A percentile compares a stretch with the other conserved stretches of the same genome.
Conservation (phyloP, 2,888 invertebrate genomes). For the Drosophila demipolita region DNA sequence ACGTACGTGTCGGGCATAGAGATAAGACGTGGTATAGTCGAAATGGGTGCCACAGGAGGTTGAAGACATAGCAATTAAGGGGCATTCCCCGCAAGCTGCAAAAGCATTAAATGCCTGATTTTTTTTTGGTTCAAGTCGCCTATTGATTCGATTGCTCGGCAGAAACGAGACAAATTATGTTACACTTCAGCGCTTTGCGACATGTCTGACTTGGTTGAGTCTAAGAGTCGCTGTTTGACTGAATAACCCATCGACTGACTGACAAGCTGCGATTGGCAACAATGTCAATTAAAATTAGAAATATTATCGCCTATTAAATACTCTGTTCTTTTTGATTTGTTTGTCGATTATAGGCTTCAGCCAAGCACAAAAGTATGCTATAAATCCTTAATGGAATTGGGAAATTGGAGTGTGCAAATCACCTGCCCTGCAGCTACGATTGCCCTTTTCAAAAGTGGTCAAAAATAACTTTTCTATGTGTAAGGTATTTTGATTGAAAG, state of each 20-base stretch:
- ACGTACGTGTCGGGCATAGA: slow-evolving; percentile 62
- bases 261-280: slow-evolving; percentile 50
- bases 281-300: slow-evolving; percentile 2
- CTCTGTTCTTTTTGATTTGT: background rate
- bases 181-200: slow-evolving; percentile 66
- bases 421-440: background rate
- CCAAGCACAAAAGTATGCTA: slow-evolving; percentile 2
- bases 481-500: background rate
- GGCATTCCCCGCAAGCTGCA: slow-evolving; percentile 44
- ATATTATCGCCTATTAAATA: slow-evolving; percentile 8
- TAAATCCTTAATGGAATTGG: background rate
- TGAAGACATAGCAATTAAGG: slow-evolving; percentile 61
- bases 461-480: background rate
- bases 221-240: slow-evolving; percentile 25
- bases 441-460: background rate
- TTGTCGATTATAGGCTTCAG: background rate
- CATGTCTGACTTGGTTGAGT: slow-evolving; percentile 65
- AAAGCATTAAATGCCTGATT: slow-evolving; percentile 43
- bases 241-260: slow-evolving; percentile 24
- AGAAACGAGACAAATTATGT: slow-evolving; percentile 76
- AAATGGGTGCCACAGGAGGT: slow-evolving; percentile 4
- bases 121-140: slow-evolving; percentile 22
- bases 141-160: slow-evolving; percentile 63
- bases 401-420: background rate
- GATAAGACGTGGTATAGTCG: background rate